Evolutionary conservation across 2,888 invertebrate genomes (phyloP), one percentile per base, ranked within the genome.

Genomic region (Synanthedon tipuliformis): DNA sequence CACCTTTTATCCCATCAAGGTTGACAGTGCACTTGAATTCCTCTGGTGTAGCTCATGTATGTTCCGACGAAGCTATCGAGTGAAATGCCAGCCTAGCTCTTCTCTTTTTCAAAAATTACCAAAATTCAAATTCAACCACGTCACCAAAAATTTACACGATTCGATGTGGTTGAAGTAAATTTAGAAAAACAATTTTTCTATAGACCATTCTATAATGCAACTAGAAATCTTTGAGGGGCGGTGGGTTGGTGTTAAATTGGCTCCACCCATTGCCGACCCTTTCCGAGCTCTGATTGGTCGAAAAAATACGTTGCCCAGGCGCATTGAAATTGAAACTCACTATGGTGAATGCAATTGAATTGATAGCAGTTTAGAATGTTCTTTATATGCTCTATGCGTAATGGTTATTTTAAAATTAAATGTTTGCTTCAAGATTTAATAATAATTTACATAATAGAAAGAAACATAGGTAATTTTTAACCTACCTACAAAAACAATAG

Each of bases 281-380:
- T 59, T 54, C 61, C 57, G 56, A 52, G 51, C 57, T 64, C 61
- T 69, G 71, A 83, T 85, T 86, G 86, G 86, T 57, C 55, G 66
- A 57, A 54, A 52, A 52, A 59, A 57, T n/a, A 16, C 56, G 56
- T 59, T 65, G 81, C 34, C 34, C 34, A 34, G 34, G 10, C 78
- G 81, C 72, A 61, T 56, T 73, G 79, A 80, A 81, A 79, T 63
- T 63, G 59, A 55, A 54, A 55, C 56, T 63, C 65, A 63, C 65
- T 65, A 62, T 62, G 62, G 73, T 68, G 71, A 77, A 77, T 71
- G 72, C 77, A 78, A 81, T 82, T 75, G 73, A 83, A 79, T 76
- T 75, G 76, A 75, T 71, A 63, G 60, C 64, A 69, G 70, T 69
- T 65, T 70, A 72, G 68, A 75, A 71, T 69, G 67, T 64, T 69